Conservation (phyloP, 2,888 invertebrate genomes). For the Coenonympha glycerion region DNA sequence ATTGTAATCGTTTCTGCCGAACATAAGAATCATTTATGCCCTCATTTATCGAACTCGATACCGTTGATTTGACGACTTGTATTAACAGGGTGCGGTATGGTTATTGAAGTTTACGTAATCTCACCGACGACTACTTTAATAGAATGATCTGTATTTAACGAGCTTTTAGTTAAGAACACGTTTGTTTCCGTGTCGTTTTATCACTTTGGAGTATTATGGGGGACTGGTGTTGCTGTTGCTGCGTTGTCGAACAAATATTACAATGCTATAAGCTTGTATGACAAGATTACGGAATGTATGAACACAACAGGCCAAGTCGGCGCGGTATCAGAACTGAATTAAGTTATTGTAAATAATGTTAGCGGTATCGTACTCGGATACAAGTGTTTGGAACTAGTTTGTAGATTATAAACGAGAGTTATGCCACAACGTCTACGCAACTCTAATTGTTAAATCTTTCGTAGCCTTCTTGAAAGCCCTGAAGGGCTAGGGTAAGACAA, state of each 20-base stretch:
- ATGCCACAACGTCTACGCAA: neutral
- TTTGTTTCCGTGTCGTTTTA: conserved; percentile 18
- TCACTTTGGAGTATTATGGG: conserved; percentile 14
- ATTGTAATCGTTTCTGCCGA: conserved; percentile 57
- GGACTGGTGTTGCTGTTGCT: conserved; percentile 22
- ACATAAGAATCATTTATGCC: conserved; percentile 55
- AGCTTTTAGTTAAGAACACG: conserved; percentile 13
- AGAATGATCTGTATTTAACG: conserved; percentile 12
- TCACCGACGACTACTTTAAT: conserved; percentile 5
- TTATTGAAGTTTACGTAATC: conserved; percentile 16
- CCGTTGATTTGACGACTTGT: conserved; percentile 41
- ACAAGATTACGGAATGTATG: conserved; percentile 28
- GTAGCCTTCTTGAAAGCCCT: too few species aligned
- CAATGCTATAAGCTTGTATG: conserved; percentile 29
- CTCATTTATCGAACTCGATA: conserved; percentile 48
- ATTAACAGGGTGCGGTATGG: conserved; percentile 11
- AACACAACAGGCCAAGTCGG: conserved; percentile 16
- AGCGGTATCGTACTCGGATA: conserved; percentile 4
- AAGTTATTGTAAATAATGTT: conserved; percentile 13
- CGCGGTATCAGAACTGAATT: conserved; percentile 16
- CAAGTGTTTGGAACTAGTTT: conserved; percentile 6
- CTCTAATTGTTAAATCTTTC: neutral
- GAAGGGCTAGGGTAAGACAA: too few species aligned
- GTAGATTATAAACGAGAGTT: conserved; percentile 7
- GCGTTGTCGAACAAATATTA: conserved; percentile 26